Evolutionary conservation across 1,140 invertebrate genomes (phyloP), one percentile per base, ranked within the genome.

Genomic region (Lasioglossum baleicum): DNA sequence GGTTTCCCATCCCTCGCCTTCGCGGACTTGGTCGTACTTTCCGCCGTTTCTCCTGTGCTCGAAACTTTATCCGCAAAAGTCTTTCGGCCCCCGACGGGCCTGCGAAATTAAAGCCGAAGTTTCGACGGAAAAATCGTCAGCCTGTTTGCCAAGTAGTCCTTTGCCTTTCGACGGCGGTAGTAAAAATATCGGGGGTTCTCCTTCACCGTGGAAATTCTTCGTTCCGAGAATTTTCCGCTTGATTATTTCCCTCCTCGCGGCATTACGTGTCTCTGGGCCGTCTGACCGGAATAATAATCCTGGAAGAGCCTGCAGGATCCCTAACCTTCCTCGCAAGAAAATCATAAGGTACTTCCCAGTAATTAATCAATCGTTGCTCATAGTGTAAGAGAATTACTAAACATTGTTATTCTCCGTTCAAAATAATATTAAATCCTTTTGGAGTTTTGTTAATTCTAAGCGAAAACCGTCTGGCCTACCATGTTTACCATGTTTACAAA

Each of bases 1-100:
- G 42, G 42, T 31, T 67, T n/a, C 35, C 44, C 42, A 13, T 26
- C 22, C 13, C 60, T 20, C 31, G 56, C 51, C 26, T 31, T 80
- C 56, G 31, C 56, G 1, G 20, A 22, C 48, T 65, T 60, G 53
- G 42, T n/a, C 63, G 58, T 65, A 69, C 70, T 78, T 75, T 75
- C 40, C 42, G 26, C n/a, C 20, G 61, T 76, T 77, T 77, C 66
- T 61, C 58, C 44, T 35, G 58, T 75, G 58, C 68, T 81, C 60
- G 65, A 80, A 85, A 84, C 79, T 85, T 85, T 77, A 44, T 5
- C 58, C 73, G 74, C 63, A 65, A 83, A 26, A 84, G 75, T 74
- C 80, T 77, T 77, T 61, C 22, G 53, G 61, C 48, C 26, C 26
- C 35, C 51, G 17, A 35, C 26, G 60, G 15, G n/a, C 35, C n/a